These are phyloP conservation scores for Anseranas semipalmata DNA, from an alignment of 2,113 vertebrate species.

Conservation along the genomic window DNA sequence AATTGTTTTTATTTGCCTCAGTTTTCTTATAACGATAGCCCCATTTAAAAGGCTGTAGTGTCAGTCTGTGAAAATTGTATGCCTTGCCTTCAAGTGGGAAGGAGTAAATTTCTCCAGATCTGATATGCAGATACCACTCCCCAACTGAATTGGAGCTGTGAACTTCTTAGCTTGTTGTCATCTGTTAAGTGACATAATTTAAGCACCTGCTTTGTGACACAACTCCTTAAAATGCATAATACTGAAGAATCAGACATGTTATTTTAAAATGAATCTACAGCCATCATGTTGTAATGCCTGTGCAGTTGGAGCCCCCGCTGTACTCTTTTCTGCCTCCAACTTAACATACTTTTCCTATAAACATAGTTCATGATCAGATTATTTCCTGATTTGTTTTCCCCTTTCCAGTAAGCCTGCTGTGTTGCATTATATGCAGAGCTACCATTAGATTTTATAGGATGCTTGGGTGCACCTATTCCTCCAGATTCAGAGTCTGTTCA, in stretches of 20 bases:
- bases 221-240: background rate
- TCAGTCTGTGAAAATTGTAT: background rate
- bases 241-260: background rate
- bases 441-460: background rate
- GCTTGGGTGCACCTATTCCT: background rate
- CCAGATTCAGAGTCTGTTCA: background rate
- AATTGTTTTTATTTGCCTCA: background rate
- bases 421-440: background rate
- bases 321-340: background rate
- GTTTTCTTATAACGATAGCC: background rate
- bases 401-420: background rate
- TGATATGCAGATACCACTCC: background rate
- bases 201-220: background rate
- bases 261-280: background rate
- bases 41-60: background rate
- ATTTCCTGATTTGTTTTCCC: background rate
- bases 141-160: background rate
- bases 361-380: background rate
- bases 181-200: background rate
- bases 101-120: background rate
- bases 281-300: background rate
- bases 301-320: fast-evolving
- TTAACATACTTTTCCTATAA: background rate
- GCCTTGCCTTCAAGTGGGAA: background rate
- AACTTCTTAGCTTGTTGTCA: background rate